These are phyloP conservation scores for Diabrotica virgifera DNA, from an alignment of 1,140 invertebrate species.

Conservation along the genomic window DNA sequence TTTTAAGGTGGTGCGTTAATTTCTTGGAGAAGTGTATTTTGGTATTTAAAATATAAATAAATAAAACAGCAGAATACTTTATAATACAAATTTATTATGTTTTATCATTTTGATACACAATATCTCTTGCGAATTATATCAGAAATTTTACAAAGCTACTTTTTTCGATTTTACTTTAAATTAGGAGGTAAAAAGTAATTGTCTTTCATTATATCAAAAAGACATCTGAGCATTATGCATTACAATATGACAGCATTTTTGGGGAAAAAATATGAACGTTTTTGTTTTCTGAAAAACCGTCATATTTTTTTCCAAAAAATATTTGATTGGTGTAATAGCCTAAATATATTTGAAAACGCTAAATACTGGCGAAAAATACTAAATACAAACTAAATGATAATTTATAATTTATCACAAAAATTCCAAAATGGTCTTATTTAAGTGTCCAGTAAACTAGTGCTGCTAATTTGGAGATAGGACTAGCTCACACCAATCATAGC, in stretches of 20 bases:
- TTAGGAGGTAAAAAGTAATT: conserved; percentile 32
- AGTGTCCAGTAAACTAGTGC: conserved; percentile 29
- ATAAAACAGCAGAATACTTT: conserved; percentile 25
- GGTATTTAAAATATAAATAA: too few relatives aligned
- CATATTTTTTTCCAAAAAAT: not conserved
- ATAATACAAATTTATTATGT: conserved; percentile 52
- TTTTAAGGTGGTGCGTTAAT: too few relatives aligned
- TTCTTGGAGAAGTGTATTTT: too few relatives aligned
- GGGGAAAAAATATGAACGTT: conserved; percentile 12
- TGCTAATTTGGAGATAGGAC: conserved; percentile 18
- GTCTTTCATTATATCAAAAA: conserved; percentile 26
- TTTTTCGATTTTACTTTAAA: conserved; percentile 32
- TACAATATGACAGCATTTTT: conserved; percentile 34
- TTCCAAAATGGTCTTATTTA: conserved; percentile 24
- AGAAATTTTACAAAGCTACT: conserved; percentile 48
- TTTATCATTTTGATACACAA: conserved; percentile 47
- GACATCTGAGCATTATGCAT: conserved; percentile 38
- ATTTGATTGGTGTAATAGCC: conserved; percentile 33
- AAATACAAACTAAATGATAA: conserved; percentile 17
- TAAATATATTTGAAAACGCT: conserved; percentile 12
- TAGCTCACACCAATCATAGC: conserved; percentile 35
- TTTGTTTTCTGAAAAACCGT: not conserved
- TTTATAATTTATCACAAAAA: conserved; percentile 32
- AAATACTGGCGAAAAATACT: conserved; percentile 27
- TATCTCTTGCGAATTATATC: conserved; percentile 47